Evolutionary conservation across 2,797 vertebrate genomes (phyloP).

Genomic region (Meriones psammophilus): DNA sequence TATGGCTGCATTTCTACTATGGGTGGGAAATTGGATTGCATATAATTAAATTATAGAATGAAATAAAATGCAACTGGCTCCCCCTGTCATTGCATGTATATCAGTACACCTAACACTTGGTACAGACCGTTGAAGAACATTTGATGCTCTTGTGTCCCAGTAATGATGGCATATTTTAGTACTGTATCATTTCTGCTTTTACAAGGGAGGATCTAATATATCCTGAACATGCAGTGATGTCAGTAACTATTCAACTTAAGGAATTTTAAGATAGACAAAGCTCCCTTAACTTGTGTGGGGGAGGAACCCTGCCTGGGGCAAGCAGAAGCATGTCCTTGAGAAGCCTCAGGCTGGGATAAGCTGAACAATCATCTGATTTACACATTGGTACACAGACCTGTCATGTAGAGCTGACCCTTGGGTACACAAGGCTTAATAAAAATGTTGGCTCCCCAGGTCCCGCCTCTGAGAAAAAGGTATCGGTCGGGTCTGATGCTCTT

Average conservation of each 20-base stretch:
- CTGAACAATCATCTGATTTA: not conserved
- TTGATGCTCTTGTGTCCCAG: constrained; percentile 14
- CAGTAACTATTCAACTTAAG: constrained; percentile 1
- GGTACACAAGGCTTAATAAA: constrained; percentile 16
- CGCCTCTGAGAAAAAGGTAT: too few species aligned
- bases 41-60: constrained; percentile 67
- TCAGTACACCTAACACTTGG: not conserved
- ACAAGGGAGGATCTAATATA: not conserved
- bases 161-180: not conserved
- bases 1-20: constrained; percentile 42
- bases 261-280: not conserved
- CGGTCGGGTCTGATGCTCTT: too few species aligned
- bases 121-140: not conserved
- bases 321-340: not conserved
- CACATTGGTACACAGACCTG: not conserved
- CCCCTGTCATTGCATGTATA: not conserved
- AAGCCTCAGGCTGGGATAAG: not conserved
- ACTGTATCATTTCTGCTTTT: not conserved
- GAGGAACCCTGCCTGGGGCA: not conserved
- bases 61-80: constrained; percentile 39
- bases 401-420: not conserved
- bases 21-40: constrained; percentile 55
- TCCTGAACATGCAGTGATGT: not conserved
- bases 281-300: not conserved
- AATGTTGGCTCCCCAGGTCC: not conserved